phyloP scores from a whole-genome alignment of 2,113 vertebrate species.

The Aythya baeri region DNA sequence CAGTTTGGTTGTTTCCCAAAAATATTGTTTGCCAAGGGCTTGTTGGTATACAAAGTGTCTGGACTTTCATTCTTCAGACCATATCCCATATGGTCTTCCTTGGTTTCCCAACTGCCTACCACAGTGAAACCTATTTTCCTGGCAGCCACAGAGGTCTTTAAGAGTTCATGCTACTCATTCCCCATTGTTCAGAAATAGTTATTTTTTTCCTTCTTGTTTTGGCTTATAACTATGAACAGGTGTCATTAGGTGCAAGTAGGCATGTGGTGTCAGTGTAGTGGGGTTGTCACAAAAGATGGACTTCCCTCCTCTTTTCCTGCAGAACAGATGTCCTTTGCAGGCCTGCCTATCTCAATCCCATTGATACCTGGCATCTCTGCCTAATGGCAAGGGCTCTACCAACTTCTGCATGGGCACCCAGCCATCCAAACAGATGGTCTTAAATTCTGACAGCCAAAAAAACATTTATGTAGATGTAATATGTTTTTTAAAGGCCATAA shows the following conservation, averaged over 20 bases:
- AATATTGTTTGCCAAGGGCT: neutral
- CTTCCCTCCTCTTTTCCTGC: constrained; percentile 55
- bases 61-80: neutral
- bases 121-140: constrained; percentile 1
- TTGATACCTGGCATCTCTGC: constrained; percentile 64
- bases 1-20: neutral
- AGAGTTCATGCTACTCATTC: neutral
- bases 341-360: constrained; percentile 32
- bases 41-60: constrained; percentile 42
- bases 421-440: constrained; percentile 67
- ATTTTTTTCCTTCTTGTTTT: neutral
- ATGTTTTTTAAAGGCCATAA: constrained; percentile 32
- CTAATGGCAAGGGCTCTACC: constrained; percentile 50
- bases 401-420: neutral
- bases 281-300: constrained; percentile 67
- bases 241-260: constrained; percentile 53
- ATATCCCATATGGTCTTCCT: constrained; percentile 13
- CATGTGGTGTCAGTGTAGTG: constrained; percentile 18
- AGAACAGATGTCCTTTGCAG: constrained; percentile 64
- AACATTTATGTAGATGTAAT: constrained; percentile 18
- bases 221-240: constrained; percentile 51
- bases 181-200: neutral
- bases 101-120: constrained; percentile 16
- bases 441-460: neutral
- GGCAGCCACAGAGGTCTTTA: neutral